These are phyloP conservation scores for Leuciscus waleckii DNA, from an alignment of 2,797 vertebrate species.

Conservation along the genomic window DNA sequence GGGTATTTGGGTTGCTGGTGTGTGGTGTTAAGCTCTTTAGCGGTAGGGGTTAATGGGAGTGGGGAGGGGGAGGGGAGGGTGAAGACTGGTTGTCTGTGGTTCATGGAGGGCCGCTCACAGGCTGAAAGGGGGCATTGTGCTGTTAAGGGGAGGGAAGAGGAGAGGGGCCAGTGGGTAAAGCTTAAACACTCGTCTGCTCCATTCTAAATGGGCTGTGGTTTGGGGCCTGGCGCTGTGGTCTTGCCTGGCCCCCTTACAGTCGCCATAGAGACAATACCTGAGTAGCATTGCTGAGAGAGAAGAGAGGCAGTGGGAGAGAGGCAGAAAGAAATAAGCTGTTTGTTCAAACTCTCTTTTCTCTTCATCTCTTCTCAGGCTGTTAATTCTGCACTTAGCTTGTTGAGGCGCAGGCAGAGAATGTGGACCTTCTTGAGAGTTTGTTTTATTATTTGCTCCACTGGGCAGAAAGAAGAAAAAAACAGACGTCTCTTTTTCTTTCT, in stretches of 20 bases:
- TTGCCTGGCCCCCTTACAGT: conserved; percentile 57
- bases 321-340: conserved; percentile 18
- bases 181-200: conserved; percentile 68
- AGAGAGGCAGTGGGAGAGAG: conserved; percentile 2
- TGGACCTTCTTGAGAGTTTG: conserved; percentile 56
- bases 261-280: conserved; percentile 58
- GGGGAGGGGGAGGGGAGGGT: conserved; percentile 32
- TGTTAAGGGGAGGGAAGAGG: conserved; percentile 67
- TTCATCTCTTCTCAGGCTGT: conserved; percentile 58
- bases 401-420: conserved; percentile 53
- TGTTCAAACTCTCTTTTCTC: conserved; percentile 45
- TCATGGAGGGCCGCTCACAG: conserved; percentile 79
- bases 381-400: conserved; percentile 61
- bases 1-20: conserved; percentile 54
- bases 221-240: conserved; percentile 70
- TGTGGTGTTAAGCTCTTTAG: conserved; percentile 82
- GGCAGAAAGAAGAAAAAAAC: not conserved
- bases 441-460: conserved; percentile 29
- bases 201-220: conserved; percentile 73
- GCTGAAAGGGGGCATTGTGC: conserved; percentile 80
- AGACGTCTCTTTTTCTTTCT: conserved; percentile 38
- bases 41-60: conserved; percentile 77
- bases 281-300: conserved; percentile 53
- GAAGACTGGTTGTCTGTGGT: conserved; percentile 78
- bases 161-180: conserved; percentile 67